Percentiles rank a stretch among this genome's conserved stretches.
phyloP scores from a whole-genome alignment of 2,113 vertebrate species.

The Callionymus lyra region DNA sequence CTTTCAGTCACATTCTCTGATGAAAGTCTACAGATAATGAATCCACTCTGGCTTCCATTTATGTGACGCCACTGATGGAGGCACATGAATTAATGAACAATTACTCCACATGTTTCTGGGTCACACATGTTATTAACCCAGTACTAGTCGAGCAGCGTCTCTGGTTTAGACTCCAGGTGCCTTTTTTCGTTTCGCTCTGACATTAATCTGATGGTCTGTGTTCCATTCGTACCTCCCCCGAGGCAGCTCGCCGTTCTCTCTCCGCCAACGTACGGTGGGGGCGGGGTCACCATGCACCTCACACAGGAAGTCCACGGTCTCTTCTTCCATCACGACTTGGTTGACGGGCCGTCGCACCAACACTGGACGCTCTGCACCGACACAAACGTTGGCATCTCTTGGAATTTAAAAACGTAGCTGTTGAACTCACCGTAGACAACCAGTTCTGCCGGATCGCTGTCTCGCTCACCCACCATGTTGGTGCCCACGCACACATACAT shows the following conservation, averaged over 20 bases:
- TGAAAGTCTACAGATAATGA: slow-evolving; percentile 16
- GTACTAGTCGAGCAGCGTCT: background rate
- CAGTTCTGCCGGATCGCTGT: slow-evolving; percentile 92
- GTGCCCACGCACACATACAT: slow-evolving; percentile 95
- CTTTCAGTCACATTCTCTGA: background rate
- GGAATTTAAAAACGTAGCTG: background rate
- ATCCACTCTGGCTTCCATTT: slow-evolving; percentile 17
- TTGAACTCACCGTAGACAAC: slow-evolving; percentile 81
- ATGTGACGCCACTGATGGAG: slow-evolving; percentile 11
- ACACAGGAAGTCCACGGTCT: slow-evolving; percentile 87
- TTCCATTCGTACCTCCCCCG: slow-evolving; percentile 84
- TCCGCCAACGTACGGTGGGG: slow-evolving; percentile 88
- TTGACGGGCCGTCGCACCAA: slow-evolving; percentile 90
- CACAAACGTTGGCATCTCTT: background rate
- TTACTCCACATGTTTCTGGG: slow-evolving; percentile 28
- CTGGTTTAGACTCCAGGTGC: slow-evolving; percentile 8
- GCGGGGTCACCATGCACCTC: slow-evolving; percentile 91
- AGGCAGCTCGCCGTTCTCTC: slow-evolving; percentile 87
- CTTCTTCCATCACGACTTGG: slow-evolving; percentile 87
- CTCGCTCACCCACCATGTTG: slow-evolving; percentile 95
- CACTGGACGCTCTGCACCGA: slow-evolving; percentile 74
- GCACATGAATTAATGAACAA: slow-evolving; percentile 32
- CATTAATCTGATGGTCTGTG: background rate
- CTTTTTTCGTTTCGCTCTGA: no score
- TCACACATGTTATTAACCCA: slow-evolving; percentile 16